phyloP scores from a whole-genome alignment of 1,140 invertebrate genomes.

The Littorina saxatilis region DNA sequence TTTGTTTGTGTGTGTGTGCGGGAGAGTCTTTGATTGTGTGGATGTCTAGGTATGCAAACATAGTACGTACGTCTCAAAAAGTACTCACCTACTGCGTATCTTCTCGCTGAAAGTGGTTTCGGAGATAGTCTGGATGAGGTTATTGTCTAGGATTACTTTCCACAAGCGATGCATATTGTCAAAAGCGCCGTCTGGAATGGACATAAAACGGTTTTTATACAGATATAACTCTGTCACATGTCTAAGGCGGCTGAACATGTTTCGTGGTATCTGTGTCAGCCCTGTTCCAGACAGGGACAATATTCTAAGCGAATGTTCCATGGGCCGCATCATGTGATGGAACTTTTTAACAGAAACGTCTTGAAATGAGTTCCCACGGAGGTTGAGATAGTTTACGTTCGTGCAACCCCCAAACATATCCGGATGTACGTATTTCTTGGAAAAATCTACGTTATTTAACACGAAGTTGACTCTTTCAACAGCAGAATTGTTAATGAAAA shows the following conservation, averaged over 20 bases:
- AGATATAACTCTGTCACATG: background rate
- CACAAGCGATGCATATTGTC: background rate
- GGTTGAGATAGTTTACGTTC: background rate
- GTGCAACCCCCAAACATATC: background rate
- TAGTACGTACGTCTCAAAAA: too few species aligned
- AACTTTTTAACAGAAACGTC: background rate
- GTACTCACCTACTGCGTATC: background rate
- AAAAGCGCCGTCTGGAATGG: constrained; percentile 6
- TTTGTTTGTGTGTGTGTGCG: background rate
- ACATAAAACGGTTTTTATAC: background rate
- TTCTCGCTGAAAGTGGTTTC: background rate
- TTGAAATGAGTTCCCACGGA: background rate
- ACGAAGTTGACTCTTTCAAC: background rate
- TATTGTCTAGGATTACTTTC: background rate
- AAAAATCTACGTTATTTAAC: background rate
- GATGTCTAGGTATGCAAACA: background rate
- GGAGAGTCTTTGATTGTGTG: too few species aligned
- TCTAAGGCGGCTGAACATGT: background rate
- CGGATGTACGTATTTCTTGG: background rate
- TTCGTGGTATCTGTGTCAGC: background rate
- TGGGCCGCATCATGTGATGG: background rate
- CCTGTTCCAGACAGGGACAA: background rate
- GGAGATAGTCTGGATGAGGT: constrained; percentile 6
- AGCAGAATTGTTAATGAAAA: background rate
- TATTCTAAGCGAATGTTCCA: background rate